A percentile compares a stretch with the other conserved stretches of the same genome.
phyloP scores from a whole-genome alignment of 2,797 vertebrate species.

The Adrianichthys oophorus region DNA sequence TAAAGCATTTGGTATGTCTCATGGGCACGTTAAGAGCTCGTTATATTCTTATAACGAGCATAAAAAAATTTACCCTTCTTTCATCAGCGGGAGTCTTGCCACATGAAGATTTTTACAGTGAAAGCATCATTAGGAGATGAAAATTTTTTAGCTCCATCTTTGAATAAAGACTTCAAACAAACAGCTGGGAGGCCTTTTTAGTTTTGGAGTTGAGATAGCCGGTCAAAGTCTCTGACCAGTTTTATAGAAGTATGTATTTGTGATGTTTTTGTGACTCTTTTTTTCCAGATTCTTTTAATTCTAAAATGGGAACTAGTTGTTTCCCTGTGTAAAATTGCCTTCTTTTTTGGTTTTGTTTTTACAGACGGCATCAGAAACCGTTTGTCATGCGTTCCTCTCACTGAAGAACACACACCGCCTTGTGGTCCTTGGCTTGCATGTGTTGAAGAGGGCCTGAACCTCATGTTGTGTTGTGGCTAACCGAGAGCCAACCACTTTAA shows the following conservation, averaged over 20 bases:
- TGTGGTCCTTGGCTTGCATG: constrained; percentile 31
- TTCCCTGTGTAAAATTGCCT: background rate
- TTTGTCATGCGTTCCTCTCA: constrained; percentile 29
- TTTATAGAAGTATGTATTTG: background rate
- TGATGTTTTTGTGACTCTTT: background rate
- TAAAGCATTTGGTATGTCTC: constrained; percentile 13
- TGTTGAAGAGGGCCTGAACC: constrained; percentile 35
- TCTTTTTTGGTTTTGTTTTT: background rate
- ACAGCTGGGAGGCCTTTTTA: background rate
- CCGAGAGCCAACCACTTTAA: constrained; percentile 59
- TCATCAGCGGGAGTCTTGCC: constrained; percentile 7
- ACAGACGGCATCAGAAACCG: constrained; percentile 20
- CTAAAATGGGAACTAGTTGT: background rate
- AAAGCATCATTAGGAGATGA: constrained; percentile 4
- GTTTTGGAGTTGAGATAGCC: background rate
- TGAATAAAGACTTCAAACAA: constrained; percentile 7
- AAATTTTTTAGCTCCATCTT: constrained; percentile 5
- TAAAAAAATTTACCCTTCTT: constrained; percentile 12
- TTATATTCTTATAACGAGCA: constrained; percentile 16
- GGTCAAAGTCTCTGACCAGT: background rate
- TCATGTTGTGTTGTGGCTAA: constrained; percentile 69
- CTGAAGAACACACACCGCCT: constrained; percentile 39
- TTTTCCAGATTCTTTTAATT: constrained; percentile 4
- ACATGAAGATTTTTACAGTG: background rate
- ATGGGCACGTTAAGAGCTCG: constrained; percentile 8